Base-by-base conservation (phyloP, 2,797 vertebrate species). In the Atherinosoma microstoma region DNA sequence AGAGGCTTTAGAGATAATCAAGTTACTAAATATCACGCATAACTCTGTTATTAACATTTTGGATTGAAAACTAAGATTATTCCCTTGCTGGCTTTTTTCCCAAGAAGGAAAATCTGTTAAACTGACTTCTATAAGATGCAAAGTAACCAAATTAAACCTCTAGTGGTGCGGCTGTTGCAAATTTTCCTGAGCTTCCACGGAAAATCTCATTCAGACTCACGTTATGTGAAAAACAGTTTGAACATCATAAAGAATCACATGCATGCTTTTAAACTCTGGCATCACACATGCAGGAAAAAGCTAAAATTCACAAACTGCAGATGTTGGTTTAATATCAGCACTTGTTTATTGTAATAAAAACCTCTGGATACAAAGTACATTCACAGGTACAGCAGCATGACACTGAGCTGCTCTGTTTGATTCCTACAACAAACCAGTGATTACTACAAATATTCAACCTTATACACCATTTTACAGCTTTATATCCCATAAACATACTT, bases 301-400 rank as follows among this genome's bases (percentile, higher is more conserved):
- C 16, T 57, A 15, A 35, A 64, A 36, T 1, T 20, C 10, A 72
- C 40, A 65, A 56, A 45, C 12, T 53, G 5, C 30, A 24, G 2
- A 20, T 56, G 34, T 1, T 7, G 9, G 4, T 20, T 34, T 70
- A 70, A 78, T 85, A 70, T 85, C 87, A 90, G 86, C 80, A 82
- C 80, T 87, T 80, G 79, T 95, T 94, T 94, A 95, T 93, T 94
- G 83, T 93, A 89, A 87, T 92, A 94, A 93, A 94, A 94, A 88
- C 84, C 87, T 90, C 91, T 88, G 88, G 92, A 92, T 94, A 94
- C 93, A 95, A 95, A 94, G 85, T 92, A 94, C 94, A 94, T 94
- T 94, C 93, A 94, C 91, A 89, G 88, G 88, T 79, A 90, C 80
- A 84, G 85, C 85, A 84, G 87, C 85, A 57, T 75, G 77, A 84